These are phyloP conservation scores for Sylvietta virens DNA, from an alignment of 2,113 vertebrate genomes.

Conservation along the genomic window DNA sequence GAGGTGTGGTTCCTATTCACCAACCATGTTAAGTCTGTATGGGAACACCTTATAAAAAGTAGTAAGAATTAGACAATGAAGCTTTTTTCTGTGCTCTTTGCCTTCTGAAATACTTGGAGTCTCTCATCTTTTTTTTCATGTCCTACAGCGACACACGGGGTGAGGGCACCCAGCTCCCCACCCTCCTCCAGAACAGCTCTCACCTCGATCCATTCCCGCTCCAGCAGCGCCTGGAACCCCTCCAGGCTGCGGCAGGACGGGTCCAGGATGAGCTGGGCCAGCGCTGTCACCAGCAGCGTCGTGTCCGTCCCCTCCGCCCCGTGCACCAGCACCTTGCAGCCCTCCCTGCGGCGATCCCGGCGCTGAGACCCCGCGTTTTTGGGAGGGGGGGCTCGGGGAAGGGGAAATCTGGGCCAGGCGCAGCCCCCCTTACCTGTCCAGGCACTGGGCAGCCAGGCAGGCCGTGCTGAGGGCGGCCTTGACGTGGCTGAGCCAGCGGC, in stretches of 20 bases:
- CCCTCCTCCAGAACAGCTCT: accelerated
- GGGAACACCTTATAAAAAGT: no score
- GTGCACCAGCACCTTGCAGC: slow-evolving; percentile 79
- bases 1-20: no score
- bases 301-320: slow-evolving; percentile 81
- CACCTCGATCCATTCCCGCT: slow-evolving; percentile 88
- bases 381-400: no score
- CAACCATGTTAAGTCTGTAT: no score
- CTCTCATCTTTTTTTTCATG: no score
- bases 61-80: no score
- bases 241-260: slow-evolving; percentile 73
- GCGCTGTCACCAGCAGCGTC: slow-evolving; percentile 80
- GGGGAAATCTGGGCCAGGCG: accelerated
- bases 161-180: not conserved
- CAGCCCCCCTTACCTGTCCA: slow-evolving; percentile 76
- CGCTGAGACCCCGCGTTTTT: accelerated
- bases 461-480: slow-evolving; percentile 77
- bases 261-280: slow-evolving; percentile 86
- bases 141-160: no score
- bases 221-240: slow-evolving; percentile 84
- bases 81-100: no score
- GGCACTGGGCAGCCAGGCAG: slow-evolving; percentile 81
- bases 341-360: slow-evolving; percentile 58
- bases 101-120: no score
- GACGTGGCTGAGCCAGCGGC: slow-evolving; percentile 83